phyloP scores from a whole-genome alignment of 2,888 invertebrate species.

The Cheilosia impressa region DNA sequence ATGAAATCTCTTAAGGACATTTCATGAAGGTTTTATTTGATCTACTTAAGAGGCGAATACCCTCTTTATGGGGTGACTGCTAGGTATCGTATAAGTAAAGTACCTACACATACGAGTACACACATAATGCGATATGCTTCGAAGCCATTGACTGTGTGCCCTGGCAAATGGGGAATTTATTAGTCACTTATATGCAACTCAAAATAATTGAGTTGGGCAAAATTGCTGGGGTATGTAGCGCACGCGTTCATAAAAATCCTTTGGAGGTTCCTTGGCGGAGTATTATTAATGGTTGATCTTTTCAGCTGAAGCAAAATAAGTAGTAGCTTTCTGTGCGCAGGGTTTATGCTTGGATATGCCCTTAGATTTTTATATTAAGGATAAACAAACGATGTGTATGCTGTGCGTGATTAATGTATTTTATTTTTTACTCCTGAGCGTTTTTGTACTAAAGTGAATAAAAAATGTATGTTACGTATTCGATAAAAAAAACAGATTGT shows the following conservation, averaged over 20 bases:
- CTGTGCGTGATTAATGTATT: slow-evolving; percentile 26
- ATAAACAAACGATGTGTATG: slow-evolving; percentile 17
- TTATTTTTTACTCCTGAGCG: not conserved
- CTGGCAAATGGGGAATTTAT: slow-evolving; percentile 28
- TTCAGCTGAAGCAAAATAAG: slow-evolving; percentile 24
- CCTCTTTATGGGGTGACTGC: not conserved
- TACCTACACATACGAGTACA: not conserved
- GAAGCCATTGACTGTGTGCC: slow-evolving; percentile 10
- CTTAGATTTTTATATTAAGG: slow-evolving; percentile 3
- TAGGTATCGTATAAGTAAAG: not conserved
- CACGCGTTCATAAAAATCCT: slow-evolving; percentile 9
- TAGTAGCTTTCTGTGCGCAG: slow-evolving; percentile 6
- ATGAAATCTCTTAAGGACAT: slow-evolving; percentile 31
- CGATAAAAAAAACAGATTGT: too few relatives aligned
- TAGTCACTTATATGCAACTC: slow-evolving; percentile 36
- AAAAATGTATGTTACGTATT: too few relatives aligned
- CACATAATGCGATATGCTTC: not conserved
- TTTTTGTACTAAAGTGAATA: not conserved
- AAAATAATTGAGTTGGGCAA: slow-evolving; percentile 16
- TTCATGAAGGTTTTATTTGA: slow-evolving; percentile 18
- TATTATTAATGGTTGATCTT: slow-evolving; percentile 45
- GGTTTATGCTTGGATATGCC: not conserved
- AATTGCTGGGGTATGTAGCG: not conserved
- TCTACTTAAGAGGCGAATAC: slow-evolving; percentile 7
- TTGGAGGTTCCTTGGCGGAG: not conserved